A percentile compares a stretch with the other conserved stretches of the same genome.
phyloP scores from a whole-genome alignment of 92 coral and sea anemone species.

The Galaxea fascicularis region DNA sequence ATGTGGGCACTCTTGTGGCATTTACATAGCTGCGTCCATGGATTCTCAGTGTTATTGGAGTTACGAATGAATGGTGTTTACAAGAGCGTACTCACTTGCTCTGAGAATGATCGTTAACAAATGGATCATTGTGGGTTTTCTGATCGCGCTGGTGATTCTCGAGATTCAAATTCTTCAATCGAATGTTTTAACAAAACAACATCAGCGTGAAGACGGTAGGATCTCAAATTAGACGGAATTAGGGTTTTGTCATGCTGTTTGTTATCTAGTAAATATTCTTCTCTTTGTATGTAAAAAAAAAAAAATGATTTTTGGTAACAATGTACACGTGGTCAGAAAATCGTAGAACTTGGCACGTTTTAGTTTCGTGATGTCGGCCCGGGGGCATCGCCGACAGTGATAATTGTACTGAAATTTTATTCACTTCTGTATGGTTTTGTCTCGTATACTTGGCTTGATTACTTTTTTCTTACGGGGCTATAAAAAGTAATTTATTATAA shows the following conservation, averaged over 20 bases:
- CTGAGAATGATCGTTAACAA: slow-evolving; percentile 81
- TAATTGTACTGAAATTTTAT: too few relatives aligned
- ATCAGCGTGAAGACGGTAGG: slow-evolving; percentile 19
- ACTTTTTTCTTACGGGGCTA: too few relatives aligned
- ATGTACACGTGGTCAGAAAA: background rate
- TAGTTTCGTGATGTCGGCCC: too few relatives aligned
- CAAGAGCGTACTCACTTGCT: slow-evolving; percentile 6
- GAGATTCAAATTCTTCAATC: slow-evolving; percentile 82
- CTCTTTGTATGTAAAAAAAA: background rate
- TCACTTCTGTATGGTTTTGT: too few relatives aligned
- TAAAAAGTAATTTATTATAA: too few relatives aligned
- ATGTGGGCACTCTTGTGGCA: background rate
- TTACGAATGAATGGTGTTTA: slow-evolving; percentile 37
- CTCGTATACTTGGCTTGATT: too few relatives aligned
- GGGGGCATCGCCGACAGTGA: too few relatives aligned
- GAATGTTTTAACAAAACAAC: slow-evolving; percentile 1
- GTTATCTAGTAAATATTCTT: background rate
- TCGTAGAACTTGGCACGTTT: background rate
- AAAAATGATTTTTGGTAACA: background rate
- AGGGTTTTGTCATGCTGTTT: background rate
- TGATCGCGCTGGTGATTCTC: slow-evolving; percentile 59
- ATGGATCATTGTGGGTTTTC: slow-evolving; percentile 59
- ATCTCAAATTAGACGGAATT: background rate
- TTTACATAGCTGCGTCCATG: background rate
- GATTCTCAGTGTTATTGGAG: background rate